Evolutionary conservation across 2,797 vertebrate genomes (phyloP).

Genomic region (Spinus pinus): DNA sequence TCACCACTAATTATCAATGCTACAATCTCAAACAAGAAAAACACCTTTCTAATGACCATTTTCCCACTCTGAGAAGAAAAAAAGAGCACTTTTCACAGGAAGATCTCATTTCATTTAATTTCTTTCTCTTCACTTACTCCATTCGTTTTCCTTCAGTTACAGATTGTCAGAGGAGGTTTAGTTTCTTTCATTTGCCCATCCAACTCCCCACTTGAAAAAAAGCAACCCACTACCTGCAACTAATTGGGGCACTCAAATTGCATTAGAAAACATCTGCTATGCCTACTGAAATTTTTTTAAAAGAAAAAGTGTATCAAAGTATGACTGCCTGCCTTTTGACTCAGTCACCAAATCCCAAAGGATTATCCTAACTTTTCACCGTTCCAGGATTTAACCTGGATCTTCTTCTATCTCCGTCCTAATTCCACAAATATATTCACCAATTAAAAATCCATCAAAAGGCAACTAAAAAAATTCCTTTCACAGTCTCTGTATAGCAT

Average conservation of each 20-base stretch:
- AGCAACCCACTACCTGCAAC: background rate
- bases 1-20: background rate
- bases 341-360: background rate
- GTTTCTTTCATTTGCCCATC: constrained; percentile 33
- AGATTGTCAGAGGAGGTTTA: constrained; percentile 39
- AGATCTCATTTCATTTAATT: constrained; percentile 77
- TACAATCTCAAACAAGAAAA: constrained; percentile 6
- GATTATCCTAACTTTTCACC: background rate
- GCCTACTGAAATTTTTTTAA: background rate
- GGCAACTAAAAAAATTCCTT: background rate
- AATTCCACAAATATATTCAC: background rate
- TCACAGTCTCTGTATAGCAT: background rate
- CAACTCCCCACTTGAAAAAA: background rate
- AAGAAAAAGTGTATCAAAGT: background rate
- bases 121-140: constrained; percentile 58
- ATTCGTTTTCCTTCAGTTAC: constrained; percentile 67
- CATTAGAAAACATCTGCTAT: constrained; percentile 26
- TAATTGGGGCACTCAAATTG: constrained; percentile 32
- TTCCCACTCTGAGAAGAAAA: constrained; percentile 52
- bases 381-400: background rate
- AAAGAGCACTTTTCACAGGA: constrained; percentile 69
- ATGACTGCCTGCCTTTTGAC: background rate
- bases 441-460: background rate
- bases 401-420: background rate
- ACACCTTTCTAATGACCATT: constrained; percentile 9